Percentiles rank a stretch among this genome's conserved stretches.
Evolutionary conservation across 2,888 invertebrate species (phyloP).

Genomic region (Himalopsyche anomala): DNA sequence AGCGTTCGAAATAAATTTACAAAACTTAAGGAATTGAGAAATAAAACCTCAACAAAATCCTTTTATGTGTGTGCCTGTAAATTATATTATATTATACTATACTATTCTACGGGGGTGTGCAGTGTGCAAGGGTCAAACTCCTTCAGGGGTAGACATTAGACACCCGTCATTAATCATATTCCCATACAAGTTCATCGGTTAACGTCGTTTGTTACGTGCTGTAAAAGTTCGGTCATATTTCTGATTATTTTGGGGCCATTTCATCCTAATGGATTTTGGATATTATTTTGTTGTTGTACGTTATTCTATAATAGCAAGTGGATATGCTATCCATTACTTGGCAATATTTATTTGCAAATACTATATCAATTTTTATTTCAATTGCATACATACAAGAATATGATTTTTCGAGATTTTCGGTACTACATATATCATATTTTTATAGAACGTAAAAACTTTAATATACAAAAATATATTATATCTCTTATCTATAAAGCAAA

Average conservation of each 20-base stretch:
- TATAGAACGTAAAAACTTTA: too few species aligned
- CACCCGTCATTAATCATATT: conserved; percentile 56
- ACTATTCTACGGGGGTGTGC: background rate
- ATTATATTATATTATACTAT: background rate
- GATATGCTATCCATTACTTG: too few species aligned
- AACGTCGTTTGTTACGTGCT: conserved; percentile 42
- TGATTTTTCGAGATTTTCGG: too few species aligned
- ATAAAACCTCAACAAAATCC: background rate
- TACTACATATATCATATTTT: too few species aligned
- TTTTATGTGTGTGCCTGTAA: background rate
- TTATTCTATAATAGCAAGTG: too few species aligned
- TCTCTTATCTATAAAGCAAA: too few species aligned
- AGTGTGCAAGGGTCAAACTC: conserved; percentile 52
- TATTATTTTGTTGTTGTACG: background rate
- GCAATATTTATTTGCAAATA: too few species aligned
- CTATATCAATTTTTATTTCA: too few species aligned
- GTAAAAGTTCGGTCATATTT: conserved; percentile 22
- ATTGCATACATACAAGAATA: too few species aligned
- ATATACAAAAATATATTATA: too few species aligned
- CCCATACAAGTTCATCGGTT: conserved; percentile 35
- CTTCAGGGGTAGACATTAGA: conserved; percentile 57
- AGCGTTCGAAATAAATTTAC: too few species aligned
- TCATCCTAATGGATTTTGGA: background rate
- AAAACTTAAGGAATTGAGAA: too few species aligned
- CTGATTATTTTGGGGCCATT: conserved; percentile 30